Evolutionary conservation across 1,140 invertebrate species (phyloP).

Genomic region (Hycleus cichorii): DNA sequence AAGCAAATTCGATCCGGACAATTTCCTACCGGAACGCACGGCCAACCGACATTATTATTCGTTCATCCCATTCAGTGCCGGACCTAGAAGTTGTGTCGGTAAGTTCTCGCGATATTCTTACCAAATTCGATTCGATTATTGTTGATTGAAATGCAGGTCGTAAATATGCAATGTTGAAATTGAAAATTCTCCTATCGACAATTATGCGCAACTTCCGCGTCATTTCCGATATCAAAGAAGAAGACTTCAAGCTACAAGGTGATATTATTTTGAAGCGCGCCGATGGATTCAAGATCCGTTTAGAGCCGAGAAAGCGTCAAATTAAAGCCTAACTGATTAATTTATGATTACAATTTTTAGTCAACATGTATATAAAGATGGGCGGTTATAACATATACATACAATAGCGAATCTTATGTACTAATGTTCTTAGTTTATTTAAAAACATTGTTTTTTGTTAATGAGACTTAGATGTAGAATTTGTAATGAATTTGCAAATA

Average conservation of each 20-base stretch:
- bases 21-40: slow-evolving; percentile 79
- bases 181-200: slow-evolving; percentile 74
- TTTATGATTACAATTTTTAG: too few species aligned
- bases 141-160: slow-evolving; percentile 44
- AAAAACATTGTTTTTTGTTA: too few species aligned
- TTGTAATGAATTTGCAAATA: too few species aligned
- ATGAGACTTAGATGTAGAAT: too few species aligned
- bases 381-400: too few species aligned
- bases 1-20: slow-evolving; percentile 80
- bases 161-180: slow-evolving; percentile 71
- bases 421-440: too few species aligned
- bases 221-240: slow-evolving; percentile 56
- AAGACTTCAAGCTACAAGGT: slow-evolving; percentile 66
- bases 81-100: slow-evolving; percentile 77
- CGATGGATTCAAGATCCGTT: slow-evolving; percentile 65
- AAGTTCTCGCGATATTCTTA: slow-evolving; percentile 28
- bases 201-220: slow-evolving; percentile 76
- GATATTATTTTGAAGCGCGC: slow-evolving; percentile 77
- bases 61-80: slow-evolving; percentile 85
- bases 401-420: too few species aligned
- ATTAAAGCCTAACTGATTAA: slow-evolving; percentile 4
- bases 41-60: slow-evolving; percentile 75
- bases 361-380: too few species aligned
- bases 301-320: slow-evolving; percentile 54
- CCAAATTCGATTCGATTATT: background rate